Base-by-base conservation (phyloP, 92 coral and sea anemone genomes). In the Parazoanthus swiftii region DNA sequence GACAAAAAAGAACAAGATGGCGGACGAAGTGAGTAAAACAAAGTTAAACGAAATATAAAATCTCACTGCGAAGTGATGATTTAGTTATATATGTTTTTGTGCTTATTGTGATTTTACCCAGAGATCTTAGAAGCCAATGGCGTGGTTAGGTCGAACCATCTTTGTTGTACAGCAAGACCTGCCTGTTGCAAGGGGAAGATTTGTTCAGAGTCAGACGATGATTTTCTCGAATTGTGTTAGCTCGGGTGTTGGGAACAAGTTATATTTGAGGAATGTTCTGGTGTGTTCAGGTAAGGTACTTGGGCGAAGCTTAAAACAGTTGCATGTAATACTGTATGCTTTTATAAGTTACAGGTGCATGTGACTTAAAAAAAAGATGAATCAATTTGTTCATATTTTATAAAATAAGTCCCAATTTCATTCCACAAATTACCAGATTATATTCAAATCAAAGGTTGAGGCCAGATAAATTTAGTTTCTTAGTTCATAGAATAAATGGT, bases 11-110 rank as follows among this genome's bases (percentile, higher is more conserved):
- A 76, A 10, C 81, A 78, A 79, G 82, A 84, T 84, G 87, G 87
- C 87, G 87, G 87, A 84, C 79, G 58, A 82, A 66, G 29, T 56
- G 85, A 81, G 25, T 63, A 74, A 81, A 67, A 7, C 23, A 26
- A 48, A 70, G 1, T 71, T 10, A 84, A 44, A 36, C 33, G 0
- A 84, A 42, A 70, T 13, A 44, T 29, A 29, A 29, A 44, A 66
- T 44, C 8, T 9, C 67, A 68, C 16, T 43, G 78, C 42, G 21
- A 9, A 16, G 44, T 25, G 75, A 70, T 16, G 51, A n/a, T 25
- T 46, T 50, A 29, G 29, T 70, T 48, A 25, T 51, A 33, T 16
- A 18, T 25, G 36, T 6, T 84, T 46, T 37, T 50, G 6, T 68
- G 75, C 54, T 26, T 72, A 3, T 23, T 25, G 79, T 9, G 39